Percentiles rank a stretch among this genome's conserved stretches.
These are phyloP conservation scores for Acyrthosiphon pisum DNA, from an alignment of 1,140 invertebrate species.

Conservation along the genomic window DNA sequence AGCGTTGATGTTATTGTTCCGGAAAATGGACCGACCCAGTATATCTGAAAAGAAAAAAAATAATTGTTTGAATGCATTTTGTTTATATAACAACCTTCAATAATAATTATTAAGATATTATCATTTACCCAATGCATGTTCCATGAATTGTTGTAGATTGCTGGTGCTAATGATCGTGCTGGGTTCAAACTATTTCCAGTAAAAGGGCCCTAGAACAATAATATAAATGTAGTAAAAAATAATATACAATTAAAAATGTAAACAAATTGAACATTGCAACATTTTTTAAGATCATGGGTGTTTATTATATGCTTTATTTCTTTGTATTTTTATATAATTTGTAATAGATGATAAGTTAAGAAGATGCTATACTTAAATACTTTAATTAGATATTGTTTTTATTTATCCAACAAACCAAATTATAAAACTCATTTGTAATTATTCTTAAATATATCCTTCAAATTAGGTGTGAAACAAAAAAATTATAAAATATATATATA, in stretches of 20 bases:
- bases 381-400: neutral
- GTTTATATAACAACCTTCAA: neutral
- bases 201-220: constrained; percentile 63
- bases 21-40: constrained; percentile 67
- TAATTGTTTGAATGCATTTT: neutral
- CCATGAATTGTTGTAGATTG: constrained; percentile 65
- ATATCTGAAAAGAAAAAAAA: constrained; percentile 61
- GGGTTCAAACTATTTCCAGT: constrained; percentile 70
- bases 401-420: neutral
- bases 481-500: too few relatives aligned
- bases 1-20: constrained; percentile 65
- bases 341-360: neutral
- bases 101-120: neutral
- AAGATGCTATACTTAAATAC: neutral
- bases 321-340: neutral
- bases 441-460: neutral
- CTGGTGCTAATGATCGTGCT: constrained; percentile 67
- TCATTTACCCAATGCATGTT: constrained; percentile 67
- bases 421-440: neutral
- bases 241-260: neutral
- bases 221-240: constrained; percentile 25
- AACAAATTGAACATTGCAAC: neutral
- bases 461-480: too few relatives aligned
- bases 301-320: neutral
- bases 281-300: neutral